Evolutionary conservation across 2,888 invertebrate genomes (phyloP).

Genomic region (Leucoma salicis): DNA sequence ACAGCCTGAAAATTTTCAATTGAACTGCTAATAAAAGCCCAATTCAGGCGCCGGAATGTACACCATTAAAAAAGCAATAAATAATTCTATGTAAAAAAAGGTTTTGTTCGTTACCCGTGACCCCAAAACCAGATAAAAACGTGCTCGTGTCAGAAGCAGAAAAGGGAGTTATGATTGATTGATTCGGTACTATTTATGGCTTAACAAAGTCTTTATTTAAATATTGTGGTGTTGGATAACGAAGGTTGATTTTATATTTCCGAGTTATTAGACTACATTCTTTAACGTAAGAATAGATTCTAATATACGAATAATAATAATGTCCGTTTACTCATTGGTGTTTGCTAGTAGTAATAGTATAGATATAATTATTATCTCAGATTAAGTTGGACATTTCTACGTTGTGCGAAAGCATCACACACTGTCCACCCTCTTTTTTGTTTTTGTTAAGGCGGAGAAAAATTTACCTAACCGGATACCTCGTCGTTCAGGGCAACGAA

Average conservation of each 20-base stretch:
- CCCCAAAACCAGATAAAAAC: neutral
- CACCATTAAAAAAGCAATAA: neutral
- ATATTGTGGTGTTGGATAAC: neutral
- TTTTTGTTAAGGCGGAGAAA: too few relatives aligned
- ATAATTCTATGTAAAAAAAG: neutral
- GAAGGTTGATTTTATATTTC: neutral
- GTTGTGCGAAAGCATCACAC: too few relatives aligned
- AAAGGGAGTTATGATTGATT: constrained; percentile 2
- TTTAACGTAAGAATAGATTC: too few relatives aligned
- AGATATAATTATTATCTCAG: too few relatives aligned
- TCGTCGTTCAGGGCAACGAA: too few relatives aligned
- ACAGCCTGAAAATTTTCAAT: neutral
- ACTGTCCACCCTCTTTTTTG: too few relatives aligned
- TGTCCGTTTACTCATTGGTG: too few relatives aligned
- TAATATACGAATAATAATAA: too few relatives aligned
- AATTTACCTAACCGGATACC: too few relatives aligned
- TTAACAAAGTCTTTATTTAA: neutral
- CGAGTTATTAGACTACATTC: too few relatives aligned
- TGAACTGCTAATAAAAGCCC: neutral
- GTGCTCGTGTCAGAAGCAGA: neutral
- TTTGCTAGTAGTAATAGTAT: too few relatives aligned
- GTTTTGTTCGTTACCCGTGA: neutral
- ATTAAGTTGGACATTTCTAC: too few relatives aligned
- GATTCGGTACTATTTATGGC: neutral
- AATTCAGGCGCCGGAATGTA: neutral